phyloP scores from a whole-genome alignment of 2,797 vertebrate genomes.

The Protosalanx chinensis region DNA sequence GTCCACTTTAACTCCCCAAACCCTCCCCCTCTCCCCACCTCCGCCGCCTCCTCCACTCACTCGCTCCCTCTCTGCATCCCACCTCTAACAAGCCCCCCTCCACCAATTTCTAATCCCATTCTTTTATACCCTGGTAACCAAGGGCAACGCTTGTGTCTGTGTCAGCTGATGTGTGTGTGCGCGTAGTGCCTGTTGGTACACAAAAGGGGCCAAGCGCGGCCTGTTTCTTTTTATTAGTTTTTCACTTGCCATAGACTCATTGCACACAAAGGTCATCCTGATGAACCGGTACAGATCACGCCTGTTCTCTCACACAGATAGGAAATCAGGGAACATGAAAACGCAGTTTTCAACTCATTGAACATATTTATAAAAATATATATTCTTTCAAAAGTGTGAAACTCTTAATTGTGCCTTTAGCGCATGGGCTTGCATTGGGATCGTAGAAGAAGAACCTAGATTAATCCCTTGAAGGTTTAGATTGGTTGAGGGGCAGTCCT shows the following conservation, averaged over 20 bases:
- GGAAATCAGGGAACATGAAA: conserved; percentile 36
- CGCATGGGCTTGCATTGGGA: background rate
- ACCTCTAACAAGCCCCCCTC: conserved; percentile 45
- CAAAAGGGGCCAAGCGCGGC: conserved; percentile 54
- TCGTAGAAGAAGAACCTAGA: conserved; percentile 14
- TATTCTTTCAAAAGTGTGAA: background rate
- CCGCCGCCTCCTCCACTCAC: conserved; percentile 27
- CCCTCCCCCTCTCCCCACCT: background rate
- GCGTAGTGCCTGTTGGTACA: conserved; percentile 51
- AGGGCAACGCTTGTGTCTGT: conserved; percentile 61
- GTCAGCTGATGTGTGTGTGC: conserved; percentile 54
- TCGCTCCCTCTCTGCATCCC: conserved; percentile 26
- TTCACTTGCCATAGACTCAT: conserved; percentile 38
- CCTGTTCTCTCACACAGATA: conserved; percentile 7
- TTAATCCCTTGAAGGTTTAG: background rate
- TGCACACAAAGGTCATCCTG: conserved; percentile 48
- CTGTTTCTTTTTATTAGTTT: conserved; percentile 12
- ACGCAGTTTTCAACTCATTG: conserved; percentile 3
- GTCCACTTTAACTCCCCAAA: conserved; percentile 28
- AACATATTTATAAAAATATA: background rate
- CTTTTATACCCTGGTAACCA: conserved; percentile 69
- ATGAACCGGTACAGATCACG: conserved; percentile 41
- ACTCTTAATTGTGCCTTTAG: background rate
- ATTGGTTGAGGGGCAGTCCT: too few relatives aligned
- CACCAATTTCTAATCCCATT: conserved; percentile 60